Evolutionary conservation across 2,113 vertebrate species (phyloP), one percentile per base, ranked within the genome.

Genomic region (Labeo catla): DNA sequence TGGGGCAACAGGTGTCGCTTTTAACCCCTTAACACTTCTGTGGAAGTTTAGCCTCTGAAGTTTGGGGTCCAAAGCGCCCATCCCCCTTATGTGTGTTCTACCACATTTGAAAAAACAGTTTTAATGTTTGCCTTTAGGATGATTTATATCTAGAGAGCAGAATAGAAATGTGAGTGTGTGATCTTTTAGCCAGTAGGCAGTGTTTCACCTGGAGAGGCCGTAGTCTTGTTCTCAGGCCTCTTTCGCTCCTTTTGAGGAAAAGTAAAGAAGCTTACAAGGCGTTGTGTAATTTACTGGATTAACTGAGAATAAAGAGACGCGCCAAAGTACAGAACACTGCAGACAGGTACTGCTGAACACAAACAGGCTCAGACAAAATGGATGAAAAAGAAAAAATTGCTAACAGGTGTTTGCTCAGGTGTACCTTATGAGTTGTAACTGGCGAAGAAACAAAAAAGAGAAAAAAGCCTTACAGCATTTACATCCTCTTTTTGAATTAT

Each of bases 1-100:
- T 84, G 65, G 72, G 68, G 21, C 83, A 89, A 13, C 19, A 91
- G 91, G 88, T 65, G 80, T 89, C 88, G 39, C 28, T 90, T 87
- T 73, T 85, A 86, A 87, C 83, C 83, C 63, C 79, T 87, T 70
- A 6, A 45, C 72, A 87, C 84, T 77, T 83, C 87, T 74, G 90
- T 89, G 86, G 70, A 15, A 63, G 28, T 77, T 82, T 49, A 36
- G 36, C 36, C 54, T 86, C 39, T 49, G 72, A 73, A 81, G 81
- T 39, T 83, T 54, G 70, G 28, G 61, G n/a, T 68, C 15, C 47
- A 70, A 54, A 3, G 50, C 50, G 13, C 57, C 52, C 68, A 34
- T n/a, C 79, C 74, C 59, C 78, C 52, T 2, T 52, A 10, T 4
- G 2, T n/a, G 11, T 47, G n/a, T 61, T 73, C 28, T 82, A 39